These are phyloP conservation scores for Conus canariensis DNA, from an alignment of 2,888 invertebrate genomes.

Conservation along the genomic window DNA sequence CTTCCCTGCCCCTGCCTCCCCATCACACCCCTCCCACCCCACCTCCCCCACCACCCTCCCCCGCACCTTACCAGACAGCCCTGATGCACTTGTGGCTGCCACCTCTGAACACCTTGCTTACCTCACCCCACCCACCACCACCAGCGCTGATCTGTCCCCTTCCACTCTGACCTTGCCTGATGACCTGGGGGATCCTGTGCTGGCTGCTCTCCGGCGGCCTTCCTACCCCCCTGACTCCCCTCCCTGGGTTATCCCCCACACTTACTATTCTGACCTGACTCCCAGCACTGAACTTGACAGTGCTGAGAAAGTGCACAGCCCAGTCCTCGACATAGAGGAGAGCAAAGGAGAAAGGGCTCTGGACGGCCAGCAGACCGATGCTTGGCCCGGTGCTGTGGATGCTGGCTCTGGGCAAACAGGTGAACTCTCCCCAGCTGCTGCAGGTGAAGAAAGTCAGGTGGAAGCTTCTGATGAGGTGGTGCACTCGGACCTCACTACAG, in stretches of 20 bases:
- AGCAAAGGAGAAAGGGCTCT: too few relatives aligned
- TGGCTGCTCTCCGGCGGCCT: not conserved
- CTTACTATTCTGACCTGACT: too few relatives aligned
- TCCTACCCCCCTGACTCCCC: constrained; percentile 21
- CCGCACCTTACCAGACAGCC: not conserved
- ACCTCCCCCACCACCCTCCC: not conserved
- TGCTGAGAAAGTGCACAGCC: not conserved
- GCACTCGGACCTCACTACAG: not conserved
- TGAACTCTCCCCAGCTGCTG: too few relatives aligned
- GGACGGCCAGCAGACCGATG: too few relatives aligned
- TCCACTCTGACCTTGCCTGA: constrained; percentile 15
- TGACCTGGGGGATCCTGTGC: constrained; percentile 34
- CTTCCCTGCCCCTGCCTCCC: not conserved
- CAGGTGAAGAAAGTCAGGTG: not conserved
- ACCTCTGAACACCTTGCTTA: not conserved
- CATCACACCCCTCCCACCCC: not conserved
- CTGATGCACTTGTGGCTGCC: too few relatives aligned
- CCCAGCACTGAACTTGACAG: not conserved
- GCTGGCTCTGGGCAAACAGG: too few relatives aligned
- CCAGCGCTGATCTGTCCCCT: not conserved
- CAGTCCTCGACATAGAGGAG: too few relatives aligned
- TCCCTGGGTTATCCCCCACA: constrained; percentile 12
- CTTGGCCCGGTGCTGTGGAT: too few relatives aligned
- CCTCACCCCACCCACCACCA: not conserved
- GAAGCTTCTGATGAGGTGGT: not conserved